Percentiles rank a stretch among this genome's conserved stretches.
Conservation (phyloP, 2,888 invertebrate species). For the Cantharis lateralis region DNA sequence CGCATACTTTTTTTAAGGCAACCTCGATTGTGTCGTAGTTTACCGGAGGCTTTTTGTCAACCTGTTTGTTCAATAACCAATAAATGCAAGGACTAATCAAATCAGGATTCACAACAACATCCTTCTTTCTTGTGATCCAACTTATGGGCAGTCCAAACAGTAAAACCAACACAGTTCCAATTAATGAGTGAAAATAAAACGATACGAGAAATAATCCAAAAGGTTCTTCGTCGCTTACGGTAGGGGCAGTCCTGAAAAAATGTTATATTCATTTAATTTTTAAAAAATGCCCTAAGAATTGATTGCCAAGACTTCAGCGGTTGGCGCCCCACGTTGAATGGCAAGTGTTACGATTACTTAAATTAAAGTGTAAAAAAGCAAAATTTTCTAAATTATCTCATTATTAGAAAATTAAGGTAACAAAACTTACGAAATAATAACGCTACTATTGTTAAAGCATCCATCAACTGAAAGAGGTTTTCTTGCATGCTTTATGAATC, state of each 20-base stretch:
- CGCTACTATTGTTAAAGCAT: conserved; percentile 26
- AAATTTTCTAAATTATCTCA: too few relatives aligned
- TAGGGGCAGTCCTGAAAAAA: not conserved
- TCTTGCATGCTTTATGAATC: conserved; percentile 31
- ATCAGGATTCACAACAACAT: conserved; percentile 20
- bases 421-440: not conserved
- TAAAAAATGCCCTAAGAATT: too few relatives aligned
- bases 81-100: conserved; percentile 29
- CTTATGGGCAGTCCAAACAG: conserved; percentile 30
- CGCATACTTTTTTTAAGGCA: not conserved
- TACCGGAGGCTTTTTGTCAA: not conserved
- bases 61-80: conserved; percentile 1
- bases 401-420: too few relatives aligned
- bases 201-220: conserved; percentile 39
- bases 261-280: too few relatives aligned
- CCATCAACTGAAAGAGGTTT: conserved; percentile 40
- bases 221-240: conserved; percentile 3
- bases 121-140: conserved; percentile 26
- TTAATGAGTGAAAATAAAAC: conserved; percentile 39
- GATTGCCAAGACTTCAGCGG: too few relatives aligned
- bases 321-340: too few relatives aligned
- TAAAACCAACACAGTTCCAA: conserved; percentile 24
- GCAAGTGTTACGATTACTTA: too few relatives aligned
- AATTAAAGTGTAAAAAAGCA: too few relatives aligned
- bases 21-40: not conserved